These are phyloP conservation scores for Chrysomela aeneicollis DNA, from an alignment of 2,888 invertebrate genomes.

Conservation along the genomic window DNA sequence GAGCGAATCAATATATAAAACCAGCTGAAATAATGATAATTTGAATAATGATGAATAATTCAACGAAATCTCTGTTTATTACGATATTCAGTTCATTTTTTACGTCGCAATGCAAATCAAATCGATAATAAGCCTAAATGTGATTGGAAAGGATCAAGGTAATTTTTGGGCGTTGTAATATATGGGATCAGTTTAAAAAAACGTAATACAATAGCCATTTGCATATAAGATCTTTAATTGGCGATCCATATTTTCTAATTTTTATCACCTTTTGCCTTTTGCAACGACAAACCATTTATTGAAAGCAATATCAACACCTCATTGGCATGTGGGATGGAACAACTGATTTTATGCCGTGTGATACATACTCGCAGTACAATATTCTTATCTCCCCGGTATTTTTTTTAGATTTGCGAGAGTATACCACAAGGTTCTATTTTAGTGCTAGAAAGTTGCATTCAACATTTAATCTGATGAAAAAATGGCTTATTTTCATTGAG, in stretches of 20 bases:
- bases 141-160: slow-evolving; percentile 1
- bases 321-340: no score
- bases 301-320: neutral
- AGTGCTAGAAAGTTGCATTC: no score
- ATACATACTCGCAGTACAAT: no score
- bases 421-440: no score
- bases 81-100: neutral
- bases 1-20: neutral
- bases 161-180: neutral
- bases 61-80: neutral
- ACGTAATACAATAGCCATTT: slow-evolving; percentile 15
- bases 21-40: neutral
- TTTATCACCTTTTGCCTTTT: slow-evolving; percentile 16
- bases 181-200: slow-evolving; percentile 1
- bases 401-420: no score
- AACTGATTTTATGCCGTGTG: neutral
- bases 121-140: neutral
- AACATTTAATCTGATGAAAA: no score
- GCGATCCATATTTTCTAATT: slow-evolving; percentile 9
- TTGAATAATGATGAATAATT: slow-evolving; percentile 3
- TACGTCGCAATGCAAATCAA: neutral
- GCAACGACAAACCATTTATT: neutral
- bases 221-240: slow-evolving; percentile 17
- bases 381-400: no score
- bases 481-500: no score